Evolutionary conservation across 1,140 invertebrate genomes (phyloP), one percentile per base, ranked within the genome.

Genomic region (Cotesia chilonis): DNA sequence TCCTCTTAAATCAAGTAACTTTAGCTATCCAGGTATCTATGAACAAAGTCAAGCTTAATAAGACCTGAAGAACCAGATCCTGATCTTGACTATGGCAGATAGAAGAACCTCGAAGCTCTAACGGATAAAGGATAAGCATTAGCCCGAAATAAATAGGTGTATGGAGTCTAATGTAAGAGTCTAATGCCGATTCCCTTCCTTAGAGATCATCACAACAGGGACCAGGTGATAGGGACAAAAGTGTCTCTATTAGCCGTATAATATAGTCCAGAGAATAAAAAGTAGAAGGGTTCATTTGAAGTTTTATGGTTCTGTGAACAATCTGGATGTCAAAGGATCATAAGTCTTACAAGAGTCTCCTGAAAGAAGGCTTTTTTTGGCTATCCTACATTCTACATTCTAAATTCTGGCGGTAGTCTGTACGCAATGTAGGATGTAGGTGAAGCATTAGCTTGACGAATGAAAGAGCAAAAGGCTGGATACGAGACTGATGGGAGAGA

Each of bases 241-340:
- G 79, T 55, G 61, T 76, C 74, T 77, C 78, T 79, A 79, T 82
- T 80, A 82, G 82, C 75, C 77, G 59, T 80, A 36, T 68, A 28
- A 28, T 28, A 28, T 28, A 28, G 28, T 28, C 28, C 28, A 28
- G 28, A 28, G 28, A 28, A 28, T 28, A 28, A 28, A 3, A 28
- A 28, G 28, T 28, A 59, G 54, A 83, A 80, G 83, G 82, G 80
- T 83, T 83, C 71, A 67, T 77, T 69, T 76, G 75, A 76, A 73
- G 81, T 83, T 86, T 85, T 86, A 83, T 83, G 82, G 82, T 76
- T 76, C 84, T 76, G 76, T 86, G 84, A 82, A 81, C 84, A 85
- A 83, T 81, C 83, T 82, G 78, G 82, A 81, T 85, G 55, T 66
- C 54, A 51, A 64, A 20, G 55, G 67, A 73, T 70, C 78, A 73